phyloP scores from a whole-genome alignment of 2,888 invertebrate genomes.

The Cactoblastis cactorum region DNA sequence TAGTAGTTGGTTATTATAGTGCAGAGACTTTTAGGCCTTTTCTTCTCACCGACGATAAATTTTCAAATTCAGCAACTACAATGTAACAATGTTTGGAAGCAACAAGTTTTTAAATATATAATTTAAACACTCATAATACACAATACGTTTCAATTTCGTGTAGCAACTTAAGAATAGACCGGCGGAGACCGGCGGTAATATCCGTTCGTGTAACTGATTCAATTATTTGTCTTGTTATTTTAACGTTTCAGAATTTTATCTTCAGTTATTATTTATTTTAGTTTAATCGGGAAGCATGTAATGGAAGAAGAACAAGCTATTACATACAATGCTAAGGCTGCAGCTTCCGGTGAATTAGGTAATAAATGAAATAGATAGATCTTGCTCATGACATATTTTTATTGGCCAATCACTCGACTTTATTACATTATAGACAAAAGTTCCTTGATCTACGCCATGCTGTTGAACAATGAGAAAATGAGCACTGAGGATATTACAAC shows the following conservation, averaged over 20 bases:
- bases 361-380: slow-evolving; percentile 18
- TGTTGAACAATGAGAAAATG: slow-evolving; percentile 76
- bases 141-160: no score
- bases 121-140: no score
- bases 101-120: no score
- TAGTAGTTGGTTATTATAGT: no score
- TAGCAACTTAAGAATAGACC: no score
- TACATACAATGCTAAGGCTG: slow-evolving; percentile 33
- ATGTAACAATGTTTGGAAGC: no score
- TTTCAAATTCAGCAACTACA: no score
- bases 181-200: no score
- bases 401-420: not conserved
- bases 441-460: slow-evolving; percentile 75
- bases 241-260: not conserved
- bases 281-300: slow-evolving; percentile 81
- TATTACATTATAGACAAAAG: slow-evolving; percentile 25
- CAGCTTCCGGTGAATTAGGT: slow-evolving; percentile 29
- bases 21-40: no score
- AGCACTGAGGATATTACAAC: slow-evolving; percentile 81
- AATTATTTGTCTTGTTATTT: no score
- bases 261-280: slow-evolving; percentile 35
- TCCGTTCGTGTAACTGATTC: no score
- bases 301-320: slow-evolving; percentile 64
- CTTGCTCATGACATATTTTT: not conserved
- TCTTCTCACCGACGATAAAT: no score